Evolutionary conservation across 1,140 invertebrate genomes (phyloP).

Genomic region (Drosophila lowei): DNA sequence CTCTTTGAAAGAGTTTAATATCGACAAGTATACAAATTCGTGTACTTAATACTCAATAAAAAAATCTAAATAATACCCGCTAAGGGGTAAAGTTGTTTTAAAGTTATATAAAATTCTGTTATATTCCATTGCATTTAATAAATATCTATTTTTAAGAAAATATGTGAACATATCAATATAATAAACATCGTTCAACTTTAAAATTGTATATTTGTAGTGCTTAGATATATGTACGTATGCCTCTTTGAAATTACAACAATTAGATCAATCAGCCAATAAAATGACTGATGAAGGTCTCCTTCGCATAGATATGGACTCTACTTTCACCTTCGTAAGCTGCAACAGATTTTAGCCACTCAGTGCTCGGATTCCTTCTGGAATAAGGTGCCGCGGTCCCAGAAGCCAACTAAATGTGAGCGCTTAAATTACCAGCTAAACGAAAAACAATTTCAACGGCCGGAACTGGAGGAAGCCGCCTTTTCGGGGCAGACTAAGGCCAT

Average conservation of each 20-base stretch:
- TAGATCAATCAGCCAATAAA: slow-evolving; percentile 95
- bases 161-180: too few species aligned
- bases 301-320: slow-evolving; percentile 95
- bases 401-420: not conserved
- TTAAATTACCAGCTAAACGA: slow-evolving; percentile 19
- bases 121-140: too few species aligned
- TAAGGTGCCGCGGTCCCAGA: slow-evolving; percentile 1
- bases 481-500: slow-evolving; percentile 48
- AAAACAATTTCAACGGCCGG: slow-evolving; percentile 28
- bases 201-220: too few species aligned
- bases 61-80: too few species aligned
- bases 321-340: slow-evolving; percentile 69
- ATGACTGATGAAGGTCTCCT: slow-evolving; percentile 93
- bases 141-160: too few species aligned
- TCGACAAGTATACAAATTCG: too few species aligned
- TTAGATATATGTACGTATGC: slow-evolving; percentile 11
- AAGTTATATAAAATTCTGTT: too few species aligned
- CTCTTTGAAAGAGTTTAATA: too few species aligned
- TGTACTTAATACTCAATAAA: too few species aligned
- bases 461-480: slow-evolving; percentile 40
- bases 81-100: too few species aligned
- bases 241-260: slow-evolving; percentile 87
- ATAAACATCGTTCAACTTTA: too few species aligned
- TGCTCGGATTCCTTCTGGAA: slow-evolving; percentile 11
- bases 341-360: slow-evolving; percentile 35